phyloP scores from a whole-genome alignment of 2,888 invertebrate genomes.

The Panzeria rudis region DNA sequence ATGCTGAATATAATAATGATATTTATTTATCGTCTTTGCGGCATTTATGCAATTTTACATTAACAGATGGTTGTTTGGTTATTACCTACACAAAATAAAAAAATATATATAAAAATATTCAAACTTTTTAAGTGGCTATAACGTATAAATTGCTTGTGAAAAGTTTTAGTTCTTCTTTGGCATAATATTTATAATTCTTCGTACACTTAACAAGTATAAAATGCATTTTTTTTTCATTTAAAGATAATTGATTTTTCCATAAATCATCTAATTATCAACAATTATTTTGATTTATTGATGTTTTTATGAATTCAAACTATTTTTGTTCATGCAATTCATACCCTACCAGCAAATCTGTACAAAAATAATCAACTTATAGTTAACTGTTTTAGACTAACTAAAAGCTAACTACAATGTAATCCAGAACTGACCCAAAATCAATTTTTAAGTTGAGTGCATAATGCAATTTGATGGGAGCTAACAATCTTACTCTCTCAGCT shows the following conservation, averaged over 20 bases:
- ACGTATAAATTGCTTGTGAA: conserved; percentile 15
- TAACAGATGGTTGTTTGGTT: conserved; percentile 36
- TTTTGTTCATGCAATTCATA: neutral
- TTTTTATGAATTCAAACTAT: conserved; percentile 17
- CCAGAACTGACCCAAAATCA: no score
- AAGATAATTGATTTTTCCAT: conserved; percentile 44
- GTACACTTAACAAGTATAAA: conserved; percentile 19
- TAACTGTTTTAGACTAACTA: no score
- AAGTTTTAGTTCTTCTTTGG: conserved; percentile 31
- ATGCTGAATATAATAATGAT: conserved; percentile 27
- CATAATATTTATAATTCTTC: conserved; percentile 34
- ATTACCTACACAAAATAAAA: conserved; percentile 20
- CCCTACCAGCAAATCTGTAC: no score
- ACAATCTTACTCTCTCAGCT: no score
- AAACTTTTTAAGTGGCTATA: conserved; percentile 13
- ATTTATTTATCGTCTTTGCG: conserved; percentile 38
- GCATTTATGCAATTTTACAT: conserved; percentile 47
- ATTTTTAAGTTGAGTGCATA: no score
- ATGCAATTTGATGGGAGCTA: no score
- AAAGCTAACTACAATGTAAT: no score
- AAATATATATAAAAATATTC: neutral
- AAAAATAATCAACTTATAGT: no score
- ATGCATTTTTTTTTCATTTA: neutral
- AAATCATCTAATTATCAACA: conserved; percentile 60
- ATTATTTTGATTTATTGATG: conserved; percentile 53